Percentiles rank a stretch among this genome's conserved stretches.
phyloP scores from a whole-genome alignment of 2,113 vertebrate species.

The Cygnus buccinator region DNA sequence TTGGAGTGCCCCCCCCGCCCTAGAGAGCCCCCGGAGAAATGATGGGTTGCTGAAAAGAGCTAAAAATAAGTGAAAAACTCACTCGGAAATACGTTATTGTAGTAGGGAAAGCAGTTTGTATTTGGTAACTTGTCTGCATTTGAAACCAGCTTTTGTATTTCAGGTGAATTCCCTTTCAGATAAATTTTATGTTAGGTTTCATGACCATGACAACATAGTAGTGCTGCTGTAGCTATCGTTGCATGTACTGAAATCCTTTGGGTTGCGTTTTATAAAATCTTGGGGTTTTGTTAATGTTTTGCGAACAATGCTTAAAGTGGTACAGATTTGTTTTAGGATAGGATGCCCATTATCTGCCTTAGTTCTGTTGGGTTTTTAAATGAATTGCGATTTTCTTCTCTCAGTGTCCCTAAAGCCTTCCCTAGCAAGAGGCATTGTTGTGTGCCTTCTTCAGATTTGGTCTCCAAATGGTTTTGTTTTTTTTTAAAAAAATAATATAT shows the following conservation, averaged over 20 bases:
- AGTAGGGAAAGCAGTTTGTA: neutral
- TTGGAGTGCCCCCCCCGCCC: neutral
- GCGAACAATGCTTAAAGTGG: neutral
- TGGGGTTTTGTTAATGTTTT: neutral
- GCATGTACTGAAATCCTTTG: neutral
- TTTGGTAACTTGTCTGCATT: neutral
- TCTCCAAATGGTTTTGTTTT: neutral
- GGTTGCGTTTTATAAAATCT: neutral
- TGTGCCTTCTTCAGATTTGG: accelerated
- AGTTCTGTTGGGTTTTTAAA: neutral
- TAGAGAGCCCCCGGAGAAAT: neutral
- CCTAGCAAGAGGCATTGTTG: neutral
- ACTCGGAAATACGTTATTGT: neutral
- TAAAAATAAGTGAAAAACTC: neutral
- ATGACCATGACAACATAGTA: neutral
- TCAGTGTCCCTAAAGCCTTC: neutral
- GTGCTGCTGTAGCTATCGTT: neutral
- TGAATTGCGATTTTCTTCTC: neutral
- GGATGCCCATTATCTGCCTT: neutral
- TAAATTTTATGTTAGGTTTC: neutral
- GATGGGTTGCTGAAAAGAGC: neutral
- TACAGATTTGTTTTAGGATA: neutral
- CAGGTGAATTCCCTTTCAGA: neutral
- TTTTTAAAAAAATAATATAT: too few species aligned
- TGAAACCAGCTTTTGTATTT: neutral